phyloP scores from a whole-genome alignment of 2,113 vertebrate genomes.

The Falcunculus frontatus region DNA sequence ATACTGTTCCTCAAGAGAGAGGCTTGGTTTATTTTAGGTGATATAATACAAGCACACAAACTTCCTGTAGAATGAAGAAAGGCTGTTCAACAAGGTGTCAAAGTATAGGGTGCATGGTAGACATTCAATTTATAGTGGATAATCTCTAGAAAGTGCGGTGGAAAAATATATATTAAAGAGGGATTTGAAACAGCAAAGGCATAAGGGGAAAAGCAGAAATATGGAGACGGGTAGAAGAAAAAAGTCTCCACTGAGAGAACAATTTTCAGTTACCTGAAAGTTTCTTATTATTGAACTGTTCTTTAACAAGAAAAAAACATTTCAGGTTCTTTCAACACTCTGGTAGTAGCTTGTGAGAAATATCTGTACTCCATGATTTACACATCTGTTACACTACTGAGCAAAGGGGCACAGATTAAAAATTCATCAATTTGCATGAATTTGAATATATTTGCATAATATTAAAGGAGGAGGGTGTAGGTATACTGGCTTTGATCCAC shows the following conservation, averaged over 20 bases:
- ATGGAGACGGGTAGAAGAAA: neutral
- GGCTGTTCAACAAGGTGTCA: neutral
- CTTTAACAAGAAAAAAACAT: neutral
- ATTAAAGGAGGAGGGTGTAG: rapidly evolving
- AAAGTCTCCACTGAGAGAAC: neutral
- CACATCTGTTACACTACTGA: neutral
- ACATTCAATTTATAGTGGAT: neutral
- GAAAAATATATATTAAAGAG: neutral
- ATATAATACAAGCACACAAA: neutral
- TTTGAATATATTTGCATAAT: neutral
- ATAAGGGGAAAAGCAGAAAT: neutral
- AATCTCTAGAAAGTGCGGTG: neutral
- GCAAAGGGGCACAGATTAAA: neutral
- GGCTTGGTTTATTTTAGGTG: neutral
- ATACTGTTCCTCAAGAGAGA: neutral
- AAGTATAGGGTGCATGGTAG: neutral
- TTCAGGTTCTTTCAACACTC: neutral
- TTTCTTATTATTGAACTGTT: neutral
- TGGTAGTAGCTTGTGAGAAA: neutral
- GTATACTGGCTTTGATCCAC: neutral
- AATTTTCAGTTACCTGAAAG: neutral
- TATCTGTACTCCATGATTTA: neutral
- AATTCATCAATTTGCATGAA: neutral
- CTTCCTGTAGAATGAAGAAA: neutral
- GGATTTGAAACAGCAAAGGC: neutral